Evolutionary conservation across 2,113 vertebrate genomes (phyloP), one percentile per base, ranked within the genome.

Genomic region (Diglossa brunneiventris): DNA sequence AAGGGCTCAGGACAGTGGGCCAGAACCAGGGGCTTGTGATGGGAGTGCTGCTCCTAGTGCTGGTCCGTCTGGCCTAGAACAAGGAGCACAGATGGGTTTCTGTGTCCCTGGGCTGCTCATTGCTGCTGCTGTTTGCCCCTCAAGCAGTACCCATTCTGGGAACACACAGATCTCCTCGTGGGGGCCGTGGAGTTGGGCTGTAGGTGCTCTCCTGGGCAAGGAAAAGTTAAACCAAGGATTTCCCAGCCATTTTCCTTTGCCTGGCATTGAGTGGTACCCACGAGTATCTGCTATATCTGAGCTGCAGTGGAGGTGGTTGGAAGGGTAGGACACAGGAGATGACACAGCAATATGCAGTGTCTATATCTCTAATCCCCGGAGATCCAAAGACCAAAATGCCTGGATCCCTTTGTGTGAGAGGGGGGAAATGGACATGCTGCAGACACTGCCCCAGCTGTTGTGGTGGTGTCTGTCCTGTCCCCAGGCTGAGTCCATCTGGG

Each of bases 71-170:
- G 47, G 56, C 31, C 52, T 39, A 5, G 41, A 55, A 41, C 24
- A 73, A 62, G 80, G 56, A 72, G 53, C 47, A 13, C 0, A 0
- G 39, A 9, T 53, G 46, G 27, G 33, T 76, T 91, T 83, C 37
- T 59, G 86, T 79, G 26, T 47, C 35, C 24, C 26, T 42, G 67
- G 26, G 37, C 74, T 10, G 4, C 61, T 77, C 1, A 0, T 47
- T 35, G 61, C 66, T 37, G 79, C n/a, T 81, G 58, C 39, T 4
- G 2, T 84, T 63, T 69, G 35, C 24, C 67, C 62, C 22, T 89
- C 16, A 2, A 3, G 19, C 59, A 4, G 2, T 35, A 10, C 18
- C 30, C 0, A 0, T 30, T 42, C 17, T 58, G 66, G 68, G 37
- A 50, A 4, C 11, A 23, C 19, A 4, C 10, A 26, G 46, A 35